Conservation (phyloP, 1,140 invertebrate species). For the Drosophila ironensis region DNA sequence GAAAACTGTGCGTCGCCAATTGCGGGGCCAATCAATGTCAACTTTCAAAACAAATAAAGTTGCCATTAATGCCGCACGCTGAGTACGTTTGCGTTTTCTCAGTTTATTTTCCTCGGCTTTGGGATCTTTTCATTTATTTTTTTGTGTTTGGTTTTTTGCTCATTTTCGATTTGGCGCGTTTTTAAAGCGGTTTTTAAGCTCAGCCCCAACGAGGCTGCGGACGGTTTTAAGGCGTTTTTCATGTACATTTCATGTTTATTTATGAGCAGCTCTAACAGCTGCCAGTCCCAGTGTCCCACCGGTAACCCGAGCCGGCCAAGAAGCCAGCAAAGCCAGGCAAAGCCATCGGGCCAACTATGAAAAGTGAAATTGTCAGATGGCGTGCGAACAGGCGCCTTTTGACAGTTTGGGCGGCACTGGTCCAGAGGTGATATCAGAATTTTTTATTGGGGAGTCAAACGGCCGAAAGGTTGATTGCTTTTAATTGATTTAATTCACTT, state of each 20-base stretch:
- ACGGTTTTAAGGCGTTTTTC: conserved; percentile 64
- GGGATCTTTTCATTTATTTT: not conserved
- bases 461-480: conserved; percentile 53
- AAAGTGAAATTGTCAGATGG: conserved; percentile 74
- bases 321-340: too few relatives aligned
- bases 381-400: conserved; percentile 55
- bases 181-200: conserved; percentile 67
- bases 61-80: conserved; percentile 65
- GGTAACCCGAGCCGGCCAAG: conserved; percentile 55
- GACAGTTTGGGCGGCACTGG: conserved; percentile 53
- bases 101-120: conserved; percentile 16
- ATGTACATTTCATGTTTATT: conserved; percentile 80
- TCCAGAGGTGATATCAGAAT: conserved; percentile 33
- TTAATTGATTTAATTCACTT: conserved; percentile 65
- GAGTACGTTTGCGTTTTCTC: conserved; percentile 48
- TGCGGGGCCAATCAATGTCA: conserved; percentile 78
- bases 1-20: conserved; percentile 49
- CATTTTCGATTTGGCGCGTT: conserved; percentile 58
- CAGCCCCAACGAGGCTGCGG: conserved; percentile 26
- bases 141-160: conserved; percentile 29
- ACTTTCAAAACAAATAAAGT: conserved; percentile 80
- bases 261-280: conserved; percentile 68
- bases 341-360: too few relatives aligned
- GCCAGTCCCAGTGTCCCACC: conserved; percentile 32
- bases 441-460: conserved; percentile 32